Evolutionary conservation across 2,888 invertebrate genomes (phyloP), one percentile per base, ranked within the genome.

Genomic region (Kryphioiulus occultus): DNA sequence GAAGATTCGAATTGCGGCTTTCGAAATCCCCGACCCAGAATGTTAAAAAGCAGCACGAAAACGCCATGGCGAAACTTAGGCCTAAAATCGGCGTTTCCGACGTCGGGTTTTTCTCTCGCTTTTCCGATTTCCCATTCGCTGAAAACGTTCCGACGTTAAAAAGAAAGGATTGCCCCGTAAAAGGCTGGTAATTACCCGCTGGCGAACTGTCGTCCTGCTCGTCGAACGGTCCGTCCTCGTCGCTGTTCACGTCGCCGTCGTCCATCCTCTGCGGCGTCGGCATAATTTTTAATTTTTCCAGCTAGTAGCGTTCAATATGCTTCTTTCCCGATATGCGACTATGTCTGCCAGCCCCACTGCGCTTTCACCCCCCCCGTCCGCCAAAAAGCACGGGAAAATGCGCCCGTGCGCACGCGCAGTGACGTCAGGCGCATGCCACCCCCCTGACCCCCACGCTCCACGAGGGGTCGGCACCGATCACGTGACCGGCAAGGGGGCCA

Each of bases 171-270:
- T 22, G 59, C 4, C 1, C 3, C n/a, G 0, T 2, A 59, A 59
- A 59, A 59, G 59, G 17, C 4, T 3, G 22, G 0, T 22, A 59
- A 59, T 88, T 86, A 89, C 89, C 89, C 86, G 89, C 89, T 88
- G 89, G 88, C 35, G 89, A 89, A 88, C 89, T 89, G 22, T 95
- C 94, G 95, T 90, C 90, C 22, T 89, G 89, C 30, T 90, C 90
- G 85, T 89, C 89, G 78, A 89, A 86, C 44, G 87, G 87, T 82
- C 88, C 88, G 83, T 90, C 89, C 84, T 89, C 89, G 87, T 90
- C 90, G 88, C 89, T 89, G 39, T 87, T 78, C 17, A 39, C 68
- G 19, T 85, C 86, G 32, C 85, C 89, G 32, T 89, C 89, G 86
- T 88, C 89, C 88, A 88, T 89, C 53, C 88, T 87, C 86, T 88